These are phyloP conservation scores for Euthynnus affinis DNA, from an alignment of 2,797 vertebrate genomes.

Conservation along the genomic window DNA sequence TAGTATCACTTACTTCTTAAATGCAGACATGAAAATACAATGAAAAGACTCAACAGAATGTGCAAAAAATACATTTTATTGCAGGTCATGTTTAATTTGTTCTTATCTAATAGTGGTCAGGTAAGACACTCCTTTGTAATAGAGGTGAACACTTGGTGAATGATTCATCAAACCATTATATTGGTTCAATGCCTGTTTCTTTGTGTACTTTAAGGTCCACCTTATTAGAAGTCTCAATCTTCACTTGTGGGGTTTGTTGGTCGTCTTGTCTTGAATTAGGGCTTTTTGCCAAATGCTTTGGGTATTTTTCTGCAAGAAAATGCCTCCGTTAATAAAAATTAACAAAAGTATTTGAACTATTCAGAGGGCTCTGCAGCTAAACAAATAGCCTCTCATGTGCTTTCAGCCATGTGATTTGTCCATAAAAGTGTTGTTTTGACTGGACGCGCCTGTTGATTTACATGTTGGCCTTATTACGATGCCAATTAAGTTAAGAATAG, in stretches of 20 bases:
- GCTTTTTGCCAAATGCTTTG: conserved; percentile 3
- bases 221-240: not conserved
- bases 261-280: not conserved
- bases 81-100: conserved; percentile 4
- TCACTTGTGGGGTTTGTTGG: not conserved
- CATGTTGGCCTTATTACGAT: conserved; percentile 63
- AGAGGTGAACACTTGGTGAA: not conserved
- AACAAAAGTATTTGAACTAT: conserved; percentile 60
- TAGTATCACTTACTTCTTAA: not conserved
- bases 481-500: conserved; percentile 77
- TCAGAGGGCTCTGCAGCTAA: conserved; percentile 30
- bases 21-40: conserved; percentile 10
- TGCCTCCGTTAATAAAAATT: conserved; percentile 43
- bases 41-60: conserved; percentile 7
- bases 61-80: conserved; percentile 15
- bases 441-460: conserved; percentile 60
- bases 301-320: conserved; percentile 40
- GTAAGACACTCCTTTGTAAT: not conserved
- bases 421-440: conserved; percentile 68
- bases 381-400: conserved; percentile 61
- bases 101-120: conserved; percentile 9
- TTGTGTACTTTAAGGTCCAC: conserved; percentile 27
- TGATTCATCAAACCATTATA: conserved; percentile 7
- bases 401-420: conserved; percentile 68
- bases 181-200: not conserved